Conservation (phyloP, 2,888 invertebrate species). For the Conistra vaccinii region DNA sequence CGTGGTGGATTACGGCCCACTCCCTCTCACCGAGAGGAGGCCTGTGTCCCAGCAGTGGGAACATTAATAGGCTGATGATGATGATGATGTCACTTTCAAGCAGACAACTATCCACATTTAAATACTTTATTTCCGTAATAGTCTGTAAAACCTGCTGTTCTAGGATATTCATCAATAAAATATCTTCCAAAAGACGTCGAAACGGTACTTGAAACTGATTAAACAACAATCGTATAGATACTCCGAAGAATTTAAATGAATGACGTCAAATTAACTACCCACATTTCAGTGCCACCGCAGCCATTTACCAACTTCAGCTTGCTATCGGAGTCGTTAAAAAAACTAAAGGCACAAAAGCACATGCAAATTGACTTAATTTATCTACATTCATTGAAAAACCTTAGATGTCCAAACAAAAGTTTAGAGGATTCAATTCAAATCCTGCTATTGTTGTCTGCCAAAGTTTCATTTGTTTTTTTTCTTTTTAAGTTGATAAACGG, state of each 20-base stretch:
- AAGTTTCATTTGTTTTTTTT: conserved; percentile 71
- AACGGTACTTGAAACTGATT: not conserved
- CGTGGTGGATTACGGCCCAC: too few species aligned
- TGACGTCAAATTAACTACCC: conserved; percentile 34
- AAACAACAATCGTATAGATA: not conserved
- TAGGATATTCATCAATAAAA: not conserved
- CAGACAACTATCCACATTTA: too few species aligned
- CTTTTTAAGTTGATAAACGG: conserved; percentile 82
- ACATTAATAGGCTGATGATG: too few species aligned
- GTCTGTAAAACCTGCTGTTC: too few species aligned
- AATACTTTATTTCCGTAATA: not conserved
- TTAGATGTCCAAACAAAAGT: conserved; percentile 79
- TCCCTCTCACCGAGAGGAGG: too few species aligned
- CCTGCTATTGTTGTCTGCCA: conserved; percentile 87
- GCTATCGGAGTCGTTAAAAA: conserved; percentile 56
- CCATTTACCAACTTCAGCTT: conserved; percentile 59
- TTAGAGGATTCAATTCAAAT: conserved; percentile 87
- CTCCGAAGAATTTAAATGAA: conserved; percentile 11
- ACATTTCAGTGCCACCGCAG: conserved; percentile 50
- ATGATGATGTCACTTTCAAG: too few species aligned
- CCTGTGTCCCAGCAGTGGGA: too few species aligned
- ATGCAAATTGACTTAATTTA: conserved; percentile 71
- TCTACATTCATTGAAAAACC: conserved; percentile 75
- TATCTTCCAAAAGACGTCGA: not conserved
- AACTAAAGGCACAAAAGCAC: conserved; percentile 63